These are phyloP conservation scores for Dusona sp. DNA, from an alignment of 2,888 invertebrate genomes.

Conservation along the genomic window DNA sequence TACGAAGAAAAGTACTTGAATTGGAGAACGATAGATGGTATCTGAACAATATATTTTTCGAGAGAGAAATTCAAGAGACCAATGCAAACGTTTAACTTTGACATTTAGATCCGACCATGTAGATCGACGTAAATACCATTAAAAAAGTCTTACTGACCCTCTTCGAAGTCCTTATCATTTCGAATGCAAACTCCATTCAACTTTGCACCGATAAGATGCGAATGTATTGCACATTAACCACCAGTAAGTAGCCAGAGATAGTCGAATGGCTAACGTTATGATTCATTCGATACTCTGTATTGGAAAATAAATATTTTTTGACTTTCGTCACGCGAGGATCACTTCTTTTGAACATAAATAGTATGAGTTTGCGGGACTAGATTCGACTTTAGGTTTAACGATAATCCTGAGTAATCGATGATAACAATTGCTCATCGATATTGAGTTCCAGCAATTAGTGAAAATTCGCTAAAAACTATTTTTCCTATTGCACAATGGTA, in stretches of 20 bases:
- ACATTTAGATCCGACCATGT: neutral
- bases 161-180: neutral
- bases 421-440: neutral
- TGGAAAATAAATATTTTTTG: slow-evolving; percentile 5
- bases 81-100: neutral
- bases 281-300: slow-evolving; percentile 2
- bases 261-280: slow-evolving; percentile 22
- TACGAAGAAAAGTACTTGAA: slow-evolving; percentile 11
- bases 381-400: neutral
- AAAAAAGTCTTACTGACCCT: slow-evolving; percentile 6
- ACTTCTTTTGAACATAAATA: neutral
- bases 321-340: neutral
- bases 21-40: slow-evolving; percentile 22
- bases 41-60: slow-evolving; percentile 19
- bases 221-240: slow-evolving; percentile 30
- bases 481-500: neutral
- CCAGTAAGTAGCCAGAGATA: slow-evolving; percentile 28
- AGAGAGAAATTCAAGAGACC: slow-evolving; percentile 4
- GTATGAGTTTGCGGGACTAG: neutral
- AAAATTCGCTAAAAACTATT: neutral
- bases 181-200: slow-evolving; percentile 20
- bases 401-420: neutral
- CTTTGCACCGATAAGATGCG: slow-evolving; percentile 11
- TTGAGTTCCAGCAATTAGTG: neutral
- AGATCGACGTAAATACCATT: slow-evolving; percentile 27